These are phyloP conservation scores for Dolichallabes microphthalmus DNA, from an alignment of 2,113 vertebrate genomes.

Conservation along the genomic window DNA sequence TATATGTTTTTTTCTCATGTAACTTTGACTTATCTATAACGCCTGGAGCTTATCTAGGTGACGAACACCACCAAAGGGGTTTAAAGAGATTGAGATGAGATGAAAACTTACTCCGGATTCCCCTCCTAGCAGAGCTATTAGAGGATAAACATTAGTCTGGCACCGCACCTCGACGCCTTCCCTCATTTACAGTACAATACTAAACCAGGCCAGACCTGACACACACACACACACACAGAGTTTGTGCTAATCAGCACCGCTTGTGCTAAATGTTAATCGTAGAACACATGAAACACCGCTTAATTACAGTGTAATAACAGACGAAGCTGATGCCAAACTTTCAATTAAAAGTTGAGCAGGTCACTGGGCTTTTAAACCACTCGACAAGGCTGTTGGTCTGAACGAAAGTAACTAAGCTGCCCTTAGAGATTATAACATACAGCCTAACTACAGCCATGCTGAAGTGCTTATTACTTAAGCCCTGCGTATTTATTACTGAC, in stretches of 20 bases:
- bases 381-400: no score
- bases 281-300: not conserved
- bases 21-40: not conserved
- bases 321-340: not conserved
- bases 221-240: not conserved
- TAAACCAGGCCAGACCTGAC: constrained; percentile 18
- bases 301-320: constrained; percentile 12
- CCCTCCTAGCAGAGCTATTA: constrained; percentile 25
- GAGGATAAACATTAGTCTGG: constrained; percentile 41
- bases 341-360: not conserved
- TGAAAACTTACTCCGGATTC: constrained; percentile 24
- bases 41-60: constrained; percentile 10
- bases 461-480: not conserved
- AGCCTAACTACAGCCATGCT: not conserved
- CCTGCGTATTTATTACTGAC: constrained; percentile 39
- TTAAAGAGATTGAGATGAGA: constrained; percentile 12
- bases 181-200: constrained; percentile 41
- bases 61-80: constrained; percentile 4
- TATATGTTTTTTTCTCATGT: not conserved
- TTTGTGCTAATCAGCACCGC: not conserved
- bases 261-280: constrained; percentile 8
- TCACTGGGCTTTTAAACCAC: not conserved
- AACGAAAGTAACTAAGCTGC: not conserved
- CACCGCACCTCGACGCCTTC: constrained; percentile 34
- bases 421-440: not conserved